Evolutionary conservation across 64 coral and sea anemone species (phyloP).

Genomic region (Dendrophyllia cribrosa): DNA sequence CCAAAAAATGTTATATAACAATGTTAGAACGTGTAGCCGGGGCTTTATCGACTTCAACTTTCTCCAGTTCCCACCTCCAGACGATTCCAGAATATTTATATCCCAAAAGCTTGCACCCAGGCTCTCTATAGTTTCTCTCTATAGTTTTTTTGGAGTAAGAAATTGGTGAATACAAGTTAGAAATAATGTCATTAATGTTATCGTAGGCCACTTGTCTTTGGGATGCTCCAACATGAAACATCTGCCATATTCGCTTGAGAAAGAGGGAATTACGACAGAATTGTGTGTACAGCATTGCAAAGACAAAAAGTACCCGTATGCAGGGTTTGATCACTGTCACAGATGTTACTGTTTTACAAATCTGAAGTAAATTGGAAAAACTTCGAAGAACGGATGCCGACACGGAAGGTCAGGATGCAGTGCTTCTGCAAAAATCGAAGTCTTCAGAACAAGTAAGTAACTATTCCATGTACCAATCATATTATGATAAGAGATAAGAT

Average conservation of each 20-base stretch:
- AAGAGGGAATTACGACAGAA: constrained; percentile 19
- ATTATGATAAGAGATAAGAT: too few relatives aligned
- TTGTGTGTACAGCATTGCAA: constrained; percentile 69
- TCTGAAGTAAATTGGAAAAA: not conserved
- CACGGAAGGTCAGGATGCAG: not conserved
- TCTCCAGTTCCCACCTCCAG: too few relatives aligned
- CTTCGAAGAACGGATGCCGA: not conserved
- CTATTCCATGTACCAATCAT: too few relatives aligned
- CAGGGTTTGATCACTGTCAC: constrained; percentile 44
- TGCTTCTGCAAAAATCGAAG: not conserved
- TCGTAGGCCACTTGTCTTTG: constrained; percentile 52
- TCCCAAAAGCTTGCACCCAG: too few relatives aligned
- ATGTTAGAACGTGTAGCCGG: too few relatives aligned
- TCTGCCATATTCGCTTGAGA: constrained; percentile 9
- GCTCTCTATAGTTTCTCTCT: too few relatives aligned
- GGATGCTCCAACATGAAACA: constrained; percentile 63
- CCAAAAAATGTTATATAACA: too few relatives aligned
- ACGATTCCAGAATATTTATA: too few relatives aligned
- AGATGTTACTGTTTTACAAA: constrained; percentile 67
- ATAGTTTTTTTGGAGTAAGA: too few relatives aligned
- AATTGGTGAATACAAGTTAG: too few relatives aligned
- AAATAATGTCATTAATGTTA: not conserved
- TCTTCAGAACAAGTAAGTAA: constrained; percentile 72
- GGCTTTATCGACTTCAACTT: too few relatives aligned
- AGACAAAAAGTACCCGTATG: constrained; percentile 56